Conservation (phyloP, 2,113 vertebrate species). For the Nyctibius bracteatus region DNA sequence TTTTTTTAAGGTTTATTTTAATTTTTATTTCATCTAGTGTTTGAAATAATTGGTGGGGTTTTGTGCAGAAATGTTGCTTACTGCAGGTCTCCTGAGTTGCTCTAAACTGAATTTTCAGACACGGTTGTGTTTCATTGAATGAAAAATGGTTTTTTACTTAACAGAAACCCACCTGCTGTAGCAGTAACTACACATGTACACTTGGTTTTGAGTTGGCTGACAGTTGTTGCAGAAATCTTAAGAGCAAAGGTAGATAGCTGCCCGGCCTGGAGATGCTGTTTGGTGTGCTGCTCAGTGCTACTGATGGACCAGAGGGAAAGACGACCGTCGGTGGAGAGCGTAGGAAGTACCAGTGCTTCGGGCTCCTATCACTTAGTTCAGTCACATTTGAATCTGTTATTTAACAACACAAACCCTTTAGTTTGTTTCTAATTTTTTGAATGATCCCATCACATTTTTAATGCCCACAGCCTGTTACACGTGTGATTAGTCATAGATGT, state of each 20-base stretch:
- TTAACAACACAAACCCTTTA: neutral
- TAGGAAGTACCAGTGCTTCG: neutral
- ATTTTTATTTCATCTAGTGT: neutral
- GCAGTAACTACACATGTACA: accelerated
- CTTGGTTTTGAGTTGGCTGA: neutral
- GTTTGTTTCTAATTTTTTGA: neutral
- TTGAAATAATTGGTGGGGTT: neutral
- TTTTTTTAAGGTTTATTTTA: neutral
- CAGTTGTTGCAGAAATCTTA: neutral
- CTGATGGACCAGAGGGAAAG: neutral
- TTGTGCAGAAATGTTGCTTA: neutral
- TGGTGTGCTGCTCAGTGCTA: neutral
- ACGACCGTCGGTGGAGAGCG: neutral
- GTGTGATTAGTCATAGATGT: neutral
- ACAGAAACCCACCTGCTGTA: neutral
- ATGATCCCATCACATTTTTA: neutral
- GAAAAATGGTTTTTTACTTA: neutral
- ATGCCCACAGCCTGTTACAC: neutral
- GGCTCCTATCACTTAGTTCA: neutral
- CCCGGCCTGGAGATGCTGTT: neutral
- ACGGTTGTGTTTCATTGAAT: neutral
- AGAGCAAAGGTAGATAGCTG: accelerated
- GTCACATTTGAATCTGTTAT: neutral
- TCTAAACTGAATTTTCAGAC: neutral
- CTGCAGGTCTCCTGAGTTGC: accelerated